Conservation (phyloP, 1,140 invertebrate genomes). For the Drosophila nikananu region DNA sequence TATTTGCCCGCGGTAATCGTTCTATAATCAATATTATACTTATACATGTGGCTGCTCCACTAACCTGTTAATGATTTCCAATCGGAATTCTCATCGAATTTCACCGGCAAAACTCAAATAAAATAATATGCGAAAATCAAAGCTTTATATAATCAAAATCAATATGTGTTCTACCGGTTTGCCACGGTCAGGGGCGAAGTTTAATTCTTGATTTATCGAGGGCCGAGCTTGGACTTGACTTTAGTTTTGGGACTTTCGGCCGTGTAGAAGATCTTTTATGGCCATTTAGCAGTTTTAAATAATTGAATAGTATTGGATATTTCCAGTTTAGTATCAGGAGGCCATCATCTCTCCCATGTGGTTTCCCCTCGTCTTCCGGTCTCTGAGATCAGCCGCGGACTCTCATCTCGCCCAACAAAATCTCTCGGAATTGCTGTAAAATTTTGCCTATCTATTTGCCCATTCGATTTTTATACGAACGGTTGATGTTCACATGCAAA, state of each 20-base stretch:
- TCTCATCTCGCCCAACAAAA: slow-evolving; percentile 24
- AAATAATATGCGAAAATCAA: slow-evolving; percentile 15
- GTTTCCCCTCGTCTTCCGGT: slow-evolving; percentile 8
- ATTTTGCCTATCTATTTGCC: slow-evolving; percentile 65
- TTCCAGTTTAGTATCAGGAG: slow-evolving; percentile 40
- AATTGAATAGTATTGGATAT: slow-evolving; percentile 33
- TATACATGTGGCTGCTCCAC: slow-evolving; percentile 26
- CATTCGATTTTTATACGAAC: slow-evolving; percentile 53
- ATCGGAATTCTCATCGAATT: background rate
- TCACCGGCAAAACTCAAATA: slow-evolving; percentile 30
- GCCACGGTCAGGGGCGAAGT: slow-evolving; percentile 14
- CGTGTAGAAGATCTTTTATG: slow-evolving; percentile 39
- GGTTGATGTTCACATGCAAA: slow-evolving; percentile 64
- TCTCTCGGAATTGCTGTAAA: slow-evolving; percentile 55
- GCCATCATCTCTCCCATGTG: slow-evolving; percentile 14
- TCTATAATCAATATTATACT: slow-evolving; percentile 15
- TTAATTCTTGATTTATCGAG: slow-evolving; percentile 43
- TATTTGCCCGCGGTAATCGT: slow-evolving; percentile 1
- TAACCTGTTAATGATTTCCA: slow-evolving; percentile 46
- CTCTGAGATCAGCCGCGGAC: slow-evolving; percentile 23
- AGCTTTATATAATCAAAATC: slow-evolving; percentile 36
- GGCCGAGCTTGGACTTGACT: slow-evolving; percentile 25
- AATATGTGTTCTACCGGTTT: slow-evolving; percentile 44
- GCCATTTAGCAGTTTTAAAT: slow-evolving; percentile 53
- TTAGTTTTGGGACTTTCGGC: slow-evolving; percentile 26